phyloP scores from a whole-genome alignment of 2,888 invertebrate species.

The Cerastoderma edule region DNA sequence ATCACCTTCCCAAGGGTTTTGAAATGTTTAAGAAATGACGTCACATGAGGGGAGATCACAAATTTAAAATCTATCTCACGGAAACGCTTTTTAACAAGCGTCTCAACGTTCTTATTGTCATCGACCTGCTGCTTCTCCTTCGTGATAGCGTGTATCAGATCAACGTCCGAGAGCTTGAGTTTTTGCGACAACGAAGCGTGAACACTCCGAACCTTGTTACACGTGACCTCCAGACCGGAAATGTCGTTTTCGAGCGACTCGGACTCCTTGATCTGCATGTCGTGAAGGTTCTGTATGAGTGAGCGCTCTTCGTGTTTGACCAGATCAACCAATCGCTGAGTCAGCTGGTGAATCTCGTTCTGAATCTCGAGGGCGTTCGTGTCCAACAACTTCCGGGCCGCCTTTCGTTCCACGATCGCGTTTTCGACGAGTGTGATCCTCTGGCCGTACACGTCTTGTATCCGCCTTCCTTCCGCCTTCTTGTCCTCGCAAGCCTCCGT shows the following conservation, averaged over 20 bases:
- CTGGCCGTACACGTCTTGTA: conserved; percentile 45
- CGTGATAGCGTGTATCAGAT: conserved; percentile 55
- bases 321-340: conserved; percentile 53
- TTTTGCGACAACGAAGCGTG: conserved; percentile 33
- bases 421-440: conserved; percentile 51
- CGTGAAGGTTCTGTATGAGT: conserved; percentile 43
- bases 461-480: conserved; percentile 45
- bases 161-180: conserved; percentile 45
- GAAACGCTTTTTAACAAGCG: conserved; percentile 48
- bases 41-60: conserved; percentile 53
- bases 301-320: conserved; percentile 55
- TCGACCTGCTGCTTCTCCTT: conserved; percentile 49
- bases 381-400: conserved; percentile 54
- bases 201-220: conserved; percentile 24
- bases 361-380: conserved; percentile 55
- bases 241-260: conserved; percentile 55
- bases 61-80: conserved; percentile 59
- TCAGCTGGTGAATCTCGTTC: conserved; percentile 52
- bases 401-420: conserved; percentile 53
- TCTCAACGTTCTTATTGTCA: conserved; percentile 42
- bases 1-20: conserved; percentile 57
- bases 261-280: conserved; percentile 46
- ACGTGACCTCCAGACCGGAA: conserved; percentile 39
- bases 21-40: conserved; percentile 57
- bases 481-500: conserved; percentile 55